A percentile compares a stretch with the other conserved stretches of the same genome.
Evolutionary conservation across 1,140 invertebrate species (phyloP).

Genomic region (Meloidogyne exigua): DNA sequence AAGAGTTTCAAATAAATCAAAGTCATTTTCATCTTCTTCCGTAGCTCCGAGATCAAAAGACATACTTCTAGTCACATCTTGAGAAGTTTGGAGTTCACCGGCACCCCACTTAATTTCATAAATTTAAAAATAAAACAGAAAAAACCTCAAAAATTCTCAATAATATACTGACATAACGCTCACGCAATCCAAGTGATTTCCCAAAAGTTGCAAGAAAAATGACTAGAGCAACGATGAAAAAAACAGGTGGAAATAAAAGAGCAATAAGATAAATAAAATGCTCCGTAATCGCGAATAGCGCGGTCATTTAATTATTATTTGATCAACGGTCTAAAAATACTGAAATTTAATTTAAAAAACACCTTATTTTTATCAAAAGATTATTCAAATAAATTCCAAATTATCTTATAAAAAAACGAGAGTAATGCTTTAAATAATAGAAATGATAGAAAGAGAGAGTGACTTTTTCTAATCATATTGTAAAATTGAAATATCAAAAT

Average conservation of each 20-base stretch:
- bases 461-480: no score
- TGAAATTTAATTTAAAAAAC: no score
- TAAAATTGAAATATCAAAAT: no score
- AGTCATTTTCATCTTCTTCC: background rate
- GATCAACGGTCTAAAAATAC: no score
- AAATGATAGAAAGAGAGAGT: no score
- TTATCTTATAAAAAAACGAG: no score
- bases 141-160: conserved; percentile 44
- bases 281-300: conserved; percentile 25
- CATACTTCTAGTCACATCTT: conserved; percentile 16
- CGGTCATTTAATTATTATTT: background rate
- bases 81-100: conserved; percentile 36
- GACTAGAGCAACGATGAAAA: conserved; percentile 32
- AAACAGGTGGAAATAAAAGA: conserved; percentile 42
- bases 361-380: no score
- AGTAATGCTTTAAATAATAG: no score
- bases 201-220: conserved; percentile 42
- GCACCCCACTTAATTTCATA: conserved; percentile 33
- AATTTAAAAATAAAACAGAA: background rate
- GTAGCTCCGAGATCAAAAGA: conserved; percentile 4
- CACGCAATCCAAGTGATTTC: conserved; percentile 42
- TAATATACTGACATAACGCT: conserved; percentile 37
- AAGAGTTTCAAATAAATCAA: background rate
- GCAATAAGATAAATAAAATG: conserved; percentile 41
- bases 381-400: no score